Base-by-base conservation (phyloP, 2,113 vertebrate species). In the Peucedramus taeniatus region DNA sequence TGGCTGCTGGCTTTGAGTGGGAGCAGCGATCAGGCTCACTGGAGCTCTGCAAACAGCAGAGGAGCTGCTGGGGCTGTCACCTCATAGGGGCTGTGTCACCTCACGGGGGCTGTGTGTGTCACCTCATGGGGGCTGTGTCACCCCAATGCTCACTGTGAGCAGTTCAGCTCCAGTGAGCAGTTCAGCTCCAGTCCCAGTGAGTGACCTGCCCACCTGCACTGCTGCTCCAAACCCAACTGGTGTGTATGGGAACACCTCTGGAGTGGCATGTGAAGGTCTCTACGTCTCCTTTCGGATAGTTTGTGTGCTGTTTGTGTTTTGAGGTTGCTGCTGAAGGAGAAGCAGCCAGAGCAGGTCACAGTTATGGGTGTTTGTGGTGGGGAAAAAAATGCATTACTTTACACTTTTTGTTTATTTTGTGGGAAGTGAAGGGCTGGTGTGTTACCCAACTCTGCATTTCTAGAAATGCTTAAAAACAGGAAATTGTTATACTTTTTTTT, bases 401-500 rank as follows among this genome's bases (percentile, higher is more conserved):
- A 83, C 51, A 16, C 85, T 90, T 88, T 77, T 23, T 96, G 79
- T 96, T 93, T 95, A 37, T 87, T 94, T 93, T 94, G 95, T 94
- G 96, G 94, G 90, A 90, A 93, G 65, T 3, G 27, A 11, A 88
- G 47, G 59, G 11, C 85, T 56, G 39, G 7, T 54, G 83, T 86
- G 37, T 93, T 93, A 90, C 87, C 85, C 57, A 92, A 61, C 50
- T 35, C 4, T 68, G 76, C 90, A 75, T 93, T 93, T 95, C 92
- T 96, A 94, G 92, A 93, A 93, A 91, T 74, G 92, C 94, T 97
- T 96, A 65, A 96, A 94, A 96, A n/a, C 95, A 97, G 96, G 94
- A 93, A 94, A 92, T 60, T 20, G 33, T 90, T 51, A 70, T 70
- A 74, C 42, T 10, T 33, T 76, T 39, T 51, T 20, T 22, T n/a